Evolutionary conservation across 1,140 invertebrate species (phyloP).

Genomic region (Eciton burchellii): DNA sequence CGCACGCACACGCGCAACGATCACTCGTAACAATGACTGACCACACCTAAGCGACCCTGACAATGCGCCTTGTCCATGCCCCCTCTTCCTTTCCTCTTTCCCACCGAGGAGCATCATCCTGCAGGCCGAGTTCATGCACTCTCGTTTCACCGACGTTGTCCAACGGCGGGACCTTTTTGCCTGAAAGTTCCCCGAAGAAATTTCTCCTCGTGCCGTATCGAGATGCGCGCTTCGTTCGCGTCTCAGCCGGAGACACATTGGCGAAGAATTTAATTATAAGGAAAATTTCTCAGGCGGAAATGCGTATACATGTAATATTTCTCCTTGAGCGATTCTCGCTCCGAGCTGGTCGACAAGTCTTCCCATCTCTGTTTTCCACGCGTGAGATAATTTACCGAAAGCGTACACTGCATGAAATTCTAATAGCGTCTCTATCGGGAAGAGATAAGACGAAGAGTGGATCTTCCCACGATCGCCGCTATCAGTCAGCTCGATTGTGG

Average conservation of each 20-base stretch:
- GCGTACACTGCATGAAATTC: background rate
- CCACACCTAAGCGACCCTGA: conserved; percentile 59
- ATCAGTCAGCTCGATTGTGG: background rate
- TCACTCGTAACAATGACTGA: conserved; percentile 54
- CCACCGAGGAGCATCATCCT: too few relatives aligned
- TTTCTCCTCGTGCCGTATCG: conserved; percentile 1
- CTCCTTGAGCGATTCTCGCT: background rate
- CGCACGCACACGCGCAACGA: conserved; percentile 16
- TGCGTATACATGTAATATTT: background rate
- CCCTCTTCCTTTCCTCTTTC: too few relatives aligned
- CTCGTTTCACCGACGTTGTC: conserved; percentile 34
- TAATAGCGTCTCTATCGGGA: conserved; percentile 1
- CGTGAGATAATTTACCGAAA: background rate
- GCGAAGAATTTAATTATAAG: conserved; percentile 19
- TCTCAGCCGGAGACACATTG: background rate
- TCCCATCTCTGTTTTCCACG: too few relatives aligned
- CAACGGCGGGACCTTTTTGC: conserved; percentile 13
- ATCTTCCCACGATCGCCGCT: conserved; percentile 5
- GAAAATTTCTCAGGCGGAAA: background rate
- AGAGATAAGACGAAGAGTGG: conserved; percentile 20
- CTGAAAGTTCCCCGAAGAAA: conserved; percentile 28
- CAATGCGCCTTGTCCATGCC: too few relatives aligned
- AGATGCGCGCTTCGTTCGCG: background rate
- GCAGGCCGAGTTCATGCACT: too few relatives aligned
- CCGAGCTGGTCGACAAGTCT: background rate